Base-by-base conservation (phyloP, 2,113 vertebrate genomes). In the Tragelaphus scriptus region DNA sequence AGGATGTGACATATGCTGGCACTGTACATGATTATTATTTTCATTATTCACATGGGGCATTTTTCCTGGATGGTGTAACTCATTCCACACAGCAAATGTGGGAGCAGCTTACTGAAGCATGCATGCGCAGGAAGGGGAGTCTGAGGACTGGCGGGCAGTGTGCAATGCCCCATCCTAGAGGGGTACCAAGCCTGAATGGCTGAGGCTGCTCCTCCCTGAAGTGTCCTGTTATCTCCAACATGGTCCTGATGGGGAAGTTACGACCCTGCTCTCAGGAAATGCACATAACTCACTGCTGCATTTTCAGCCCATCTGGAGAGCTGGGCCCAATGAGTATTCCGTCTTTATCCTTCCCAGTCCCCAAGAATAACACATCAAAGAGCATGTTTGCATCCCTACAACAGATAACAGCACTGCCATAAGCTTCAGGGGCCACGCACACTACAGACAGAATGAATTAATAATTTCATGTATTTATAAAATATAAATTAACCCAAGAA, bases 341-440 rank as follows among this genome's bases (percentile, higher is more conserved):
- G 0, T 98, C 98, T 98, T 98, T 98, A 98, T 98, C 98, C 98
- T 98, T 98, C 97, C 97, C 98, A 98, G 98, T 99, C 98, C 98
- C 98, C 96, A 94, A 98, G 98, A 99, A 98, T 98, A 98, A 98
- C 98, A 99, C 99, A 99, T 99, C 99, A 99, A 99, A 99, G 99
- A 98, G 98, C 94, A 96, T 96, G 98, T 98, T 98, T 98, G 98
- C 99, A 98, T 99, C 99, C 98, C 97, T 98, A 92, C 98, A 98
- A 98, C 98, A 99, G 99, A 99, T 99, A 99, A 98, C 98, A 98
- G 98, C 98, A 97, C 97, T 98, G 98, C 98, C 98, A 98, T 96
- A 98, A 98, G 98, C 99, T 99, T 97, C 98, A 95, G 99, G 99
- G 98, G 98, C 98, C 98, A 98, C 98, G 97, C 98, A 97, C 98